Evolutionary conservation across 2,113 vertebrate species (phyloP).

Genomic region (Corvus cornix): DNA sequence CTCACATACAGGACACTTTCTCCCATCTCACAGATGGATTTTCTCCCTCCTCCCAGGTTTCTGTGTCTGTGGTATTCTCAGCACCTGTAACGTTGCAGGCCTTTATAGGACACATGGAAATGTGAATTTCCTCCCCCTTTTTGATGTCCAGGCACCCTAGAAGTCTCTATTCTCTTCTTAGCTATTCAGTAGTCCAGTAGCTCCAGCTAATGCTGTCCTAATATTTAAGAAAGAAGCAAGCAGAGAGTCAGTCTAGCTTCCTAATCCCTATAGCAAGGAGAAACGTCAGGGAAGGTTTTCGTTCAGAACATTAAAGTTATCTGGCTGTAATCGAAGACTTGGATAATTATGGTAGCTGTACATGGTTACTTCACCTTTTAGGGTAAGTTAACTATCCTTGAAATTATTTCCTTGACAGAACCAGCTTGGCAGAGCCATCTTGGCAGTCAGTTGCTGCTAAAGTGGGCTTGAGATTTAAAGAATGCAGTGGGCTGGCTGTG

Average conservation of each 20-base stretch:
- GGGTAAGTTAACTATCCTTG: neutral
- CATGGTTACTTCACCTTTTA: neutral
- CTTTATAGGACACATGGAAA: neutral
- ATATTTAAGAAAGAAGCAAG: neutral
- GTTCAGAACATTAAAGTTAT: neutral
- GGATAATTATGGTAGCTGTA: neutral
- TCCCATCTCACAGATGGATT: neutral
- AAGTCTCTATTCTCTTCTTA: neutral
- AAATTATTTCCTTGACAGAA: neutral
- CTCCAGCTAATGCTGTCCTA: neutral
- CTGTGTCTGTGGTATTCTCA: neutral
- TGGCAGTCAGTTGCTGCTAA: slow-evolving; percentile 3
- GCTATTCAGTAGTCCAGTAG: neutral
- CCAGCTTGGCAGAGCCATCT: neutral
- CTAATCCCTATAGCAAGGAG: neutral
- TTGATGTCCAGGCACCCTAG: neutral
- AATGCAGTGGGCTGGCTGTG: neutral
- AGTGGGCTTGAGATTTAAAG: neutral
- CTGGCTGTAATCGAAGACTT: fast-evolving
- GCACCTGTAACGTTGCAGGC: neutral
- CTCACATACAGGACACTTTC: neutral
- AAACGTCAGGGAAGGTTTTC: neutral
- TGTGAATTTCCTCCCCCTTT: neutral
- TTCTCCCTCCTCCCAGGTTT: neutral
- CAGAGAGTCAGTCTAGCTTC: neutral